These are phyloP conservation scores for Aphaenogaster rudis DNA, from an alignment of 1,140 invertebrate species.

Conservation along the genomic window DNA sequence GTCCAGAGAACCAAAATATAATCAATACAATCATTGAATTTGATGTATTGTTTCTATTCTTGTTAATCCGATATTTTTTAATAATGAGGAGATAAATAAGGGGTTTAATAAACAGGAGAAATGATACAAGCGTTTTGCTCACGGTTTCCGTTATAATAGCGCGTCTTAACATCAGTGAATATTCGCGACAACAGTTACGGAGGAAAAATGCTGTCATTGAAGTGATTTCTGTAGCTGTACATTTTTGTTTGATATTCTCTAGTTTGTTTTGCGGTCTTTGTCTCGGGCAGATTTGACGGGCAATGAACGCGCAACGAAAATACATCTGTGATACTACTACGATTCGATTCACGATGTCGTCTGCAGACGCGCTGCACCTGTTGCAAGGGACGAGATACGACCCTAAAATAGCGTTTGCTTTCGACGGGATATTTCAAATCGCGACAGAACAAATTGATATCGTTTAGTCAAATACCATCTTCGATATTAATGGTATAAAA, in stretches of 20 bases:
- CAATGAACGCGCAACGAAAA: not conserved
- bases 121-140: not conserved
- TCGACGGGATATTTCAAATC: not conserved
- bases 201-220: not conserved
- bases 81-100: not conserved
- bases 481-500: not conserved
- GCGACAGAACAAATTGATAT: not conserved
- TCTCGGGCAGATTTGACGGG: conserved; percentile 4
- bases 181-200: not conserved
- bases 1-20: too few relatives aligned
- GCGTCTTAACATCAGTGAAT: not conserved
- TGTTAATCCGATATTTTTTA: not conserved
- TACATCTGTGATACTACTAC: not conserved
- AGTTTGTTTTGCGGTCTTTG: not conserved
- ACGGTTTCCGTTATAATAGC: not conserved
- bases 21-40: not conserved
- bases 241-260: not conserved
- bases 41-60: not conserved
- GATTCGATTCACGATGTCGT: conserved; percentile 16
- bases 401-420: not conserved
- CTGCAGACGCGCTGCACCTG: conserved; percentile 1
- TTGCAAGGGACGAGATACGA: not conserved
- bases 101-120: not conserved
- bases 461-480: not conserved
- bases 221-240: not conserved